These are phyloP conservation scores for Nephrotoma appendiculata DNA, from an alignment of 2,888 invertebrate genomes.

Conservation along the genomic window DNA sequence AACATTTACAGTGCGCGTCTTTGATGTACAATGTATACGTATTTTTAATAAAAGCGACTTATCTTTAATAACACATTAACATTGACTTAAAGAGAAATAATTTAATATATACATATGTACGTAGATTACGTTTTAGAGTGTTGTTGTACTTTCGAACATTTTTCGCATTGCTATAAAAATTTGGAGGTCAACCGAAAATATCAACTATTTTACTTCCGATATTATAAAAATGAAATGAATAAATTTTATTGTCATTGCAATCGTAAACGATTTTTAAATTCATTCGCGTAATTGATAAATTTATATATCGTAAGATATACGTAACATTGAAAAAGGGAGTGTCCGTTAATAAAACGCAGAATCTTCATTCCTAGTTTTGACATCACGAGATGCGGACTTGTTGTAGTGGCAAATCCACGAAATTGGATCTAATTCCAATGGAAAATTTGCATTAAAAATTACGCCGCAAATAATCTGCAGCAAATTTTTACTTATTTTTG, in stretches of 20 bases:
- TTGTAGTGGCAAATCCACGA: too few relatives aligned
- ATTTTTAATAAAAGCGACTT: neutral
- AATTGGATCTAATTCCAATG: too few relatives aligned
- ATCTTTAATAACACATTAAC: neutral
- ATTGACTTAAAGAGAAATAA: neutral
- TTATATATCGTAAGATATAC: too few relatives aligned
- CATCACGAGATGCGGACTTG: too few relatives aligned
- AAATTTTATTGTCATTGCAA: neutral
- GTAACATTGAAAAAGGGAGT: too few relatives aligned
- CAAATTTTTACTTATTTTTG: too few relatives aligned
- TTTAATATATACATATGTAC: neutral
- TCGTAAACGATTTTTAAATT: neutral
- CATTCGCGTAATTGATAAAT: too few relatives aligned
- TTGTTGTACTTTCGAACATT: neutral
- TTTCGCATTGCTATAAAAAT: neutral
- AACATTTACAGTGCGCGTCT: neutral
- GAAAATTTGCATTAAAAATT: too few relatives aligned
- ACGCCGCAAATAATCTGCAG: too few relatives aligned
- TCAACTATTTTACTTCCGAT: neutral
- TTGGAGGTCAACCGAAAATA: neutral
- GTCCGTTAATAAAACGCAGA: too few relatives aligned
- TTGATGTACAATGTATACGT: neutral
- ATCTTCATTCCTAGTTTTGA: too few relatives aligned
- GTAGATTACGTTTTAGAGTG: neutral
- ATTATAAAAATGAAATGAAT: neutral